Evolutionary conservation across 2,888 invertebrate genomes (phyloP).

Genomic region (Luperina nickerlii): DNA sequence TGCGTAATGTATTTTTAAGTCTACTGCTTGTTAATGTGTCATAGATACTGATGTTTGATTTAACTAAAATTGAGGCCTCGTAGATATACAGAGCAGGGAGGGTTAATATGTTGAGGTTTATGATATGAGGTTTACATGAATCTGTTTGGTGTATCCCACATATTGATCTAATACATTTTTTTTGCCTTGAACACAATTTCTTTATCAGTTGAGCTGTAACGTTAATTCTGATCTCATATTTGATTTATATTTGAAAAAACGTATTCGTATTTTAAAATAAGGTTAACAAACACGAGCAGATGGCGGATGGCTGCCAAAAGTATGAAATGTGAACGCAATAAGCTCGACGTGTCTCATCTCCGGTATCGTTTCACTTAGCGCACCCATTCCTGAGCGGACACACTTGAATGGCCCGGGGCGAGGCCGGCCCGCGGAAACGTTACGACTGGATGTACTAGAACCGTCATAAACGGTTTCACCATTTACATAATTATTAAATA

Average conservation of each 20-base stretch:
- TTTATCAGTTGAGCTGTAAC: background rate
- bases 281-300: constrained; percentile 42
- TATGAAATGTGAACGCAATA: constrained; percentile 74
- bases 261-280: constrained; percentile 13
- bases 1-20: too few species aligned
- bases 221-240: background rate
- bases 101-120: too few species aligned
- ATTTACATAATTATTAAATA: constrained; percentile 66
- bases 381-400: constrained; percentile 78
- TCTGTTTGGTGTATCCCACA: too few species aligned
- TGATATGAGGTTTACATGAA: too few species aligned
- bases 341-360: constrained; percentile 79
- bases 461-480: constrained; percentile 61
- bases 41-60: too few species aligned
- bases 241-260: background rate
- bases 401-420: constrained; percentile 74
- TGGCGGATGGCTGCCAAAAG: constrained; percentile 61
- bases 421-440: constrained; percentile 66
- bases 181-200: too few species aligned
- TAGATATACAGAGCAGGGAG: too few species aligned
- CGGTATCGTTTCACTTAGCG: constrained; percentile 84
- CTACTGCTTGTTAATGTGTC: too few species aligned
- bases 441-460: constrained; percentile 63
- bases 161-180: too few species aligned
- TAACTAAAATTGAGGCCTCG: too few species aligned